Percentiles rank a stretch among this genome's conserved stretches.
phyloP scores from a whole-genome alignment of 1,140 invertebrate species.

The Pogonognathellus flavescens region DNA sequence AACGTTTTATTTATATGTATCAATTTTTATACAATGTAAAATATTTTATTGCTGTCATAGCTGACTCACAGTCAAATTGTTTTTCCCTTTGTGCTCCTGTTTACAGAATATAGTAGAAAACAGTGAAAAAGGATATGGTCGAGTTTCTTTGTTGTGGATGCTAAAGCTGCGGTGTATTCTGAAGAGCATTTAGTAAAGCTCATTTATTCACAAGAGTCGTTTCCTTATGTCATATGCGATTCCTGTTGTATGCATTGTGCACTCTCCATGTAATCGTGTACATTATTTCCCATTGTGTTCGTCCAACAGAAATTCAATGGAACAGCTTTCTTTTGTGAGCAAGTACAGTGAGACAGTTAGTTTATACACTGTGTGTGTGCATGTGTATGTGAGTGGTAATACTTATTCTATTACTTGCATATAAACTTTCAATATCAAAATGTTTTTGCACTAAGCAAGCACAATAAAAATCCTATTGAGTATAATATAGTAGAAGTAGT shows the following conservation, averaged over 20 bases:
- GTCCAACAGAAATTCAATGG: background rate
- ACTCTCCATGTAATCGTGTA: background rate
- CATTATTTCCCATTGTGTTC: conserved; percentile 24
- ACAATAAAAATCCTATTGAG: too few relatives aligned
- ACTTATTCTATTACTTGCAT: too few relatives aligned
- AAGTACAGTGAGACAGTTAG: background rate
- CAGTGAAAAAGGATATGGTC: background rate
- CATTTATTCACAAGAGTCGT: conserved; percentile 12
- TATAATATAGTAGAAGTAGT: too few relatives aligned
- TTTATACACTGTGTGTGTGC: background rate
- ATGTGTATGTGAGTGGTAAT: too few relatives aligned
- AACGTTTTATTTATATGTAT: too few relatives aligned
- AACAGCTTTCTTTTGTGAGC: background rate
- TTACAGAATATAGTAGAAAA: background rate
- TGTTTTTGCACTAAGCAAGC: too few relatives aligned
- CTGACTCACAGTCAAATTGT: background rate
- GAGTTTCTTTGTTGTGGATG: background rate
- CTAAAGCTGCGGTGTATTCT: background rate
- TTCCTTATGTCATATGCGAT: background rate
- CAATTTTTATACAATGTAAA: too few relatives aligned
- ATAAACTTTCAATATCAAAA: too few relatives aligned
- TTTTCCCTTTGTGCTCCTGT: background rate
- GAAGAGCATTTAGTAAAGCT: conserved; percentile 26
- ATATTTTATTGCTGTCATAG: too few relatives aligned
- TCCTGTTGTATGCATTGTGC: background rate